Evolutionary conservation across 2,888 invertebrate species (phyloP), one percentile per base, ranked within the genome.

Genomic region (Notodonta dromedarius): DNA sequence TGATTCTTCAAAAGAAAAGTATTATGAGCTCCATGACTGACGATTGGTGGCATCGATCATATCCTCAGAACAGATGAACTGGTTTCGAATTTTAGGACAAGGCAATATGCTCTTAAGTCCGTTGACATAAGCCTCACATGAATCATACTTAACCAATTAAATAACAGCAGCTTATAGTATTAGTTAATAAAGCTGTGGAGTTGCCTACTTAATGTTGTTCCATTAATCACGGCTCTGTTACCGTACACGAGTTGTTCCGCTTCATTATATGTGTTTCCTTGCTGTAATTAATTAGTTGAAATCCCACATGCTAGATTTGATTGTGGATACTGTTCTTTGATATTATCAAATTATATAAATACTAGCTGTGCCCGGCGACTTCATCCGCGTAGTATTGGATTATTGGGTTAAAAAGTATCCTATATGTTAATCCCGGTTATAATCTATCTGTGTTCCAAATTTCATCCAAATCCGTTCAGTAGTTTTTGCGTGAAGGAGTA

Each of bases 201-300:
- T n/a, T n/a, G 46, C 46, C n/a, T 46, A n/a, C 46, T 46, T n/a
- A 46, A 46, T 46, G 46, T 46, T 46, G 46, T 46, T 46, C 13
- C 46, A 46, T 46, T 46, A 46, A 46, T 46, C n/a, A 46, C 5
- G 13, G 46, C 13, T 46, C 46, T n/a, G 46, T 46, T 46, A n/a
- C 13, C 46, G 46, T 46, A 46, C 46, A 46, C 46, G 46, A n/a
- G 46, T n/a, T 46, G 46, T 46, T 46, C n/a, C 4, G 46, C 46
- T 46, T 11, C 46, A 46, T 46, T 46, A 46, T 13, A 4, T 12
- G 5, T n/a, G 46, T 46, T 46, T 46, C 46, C 46, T 46, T n/a
- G n/a, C 13, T n/a, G 13, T 46, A 46, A 46, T 46, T 46, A 46
- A 46, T 46, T 46, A 13, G 46, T 46, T 46, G 13, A n/a, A 46